phyloP scores from a whole-genome alignment of 2,797 vertebrate genomes.

The Hyperoplus immaculatus region DNA sequence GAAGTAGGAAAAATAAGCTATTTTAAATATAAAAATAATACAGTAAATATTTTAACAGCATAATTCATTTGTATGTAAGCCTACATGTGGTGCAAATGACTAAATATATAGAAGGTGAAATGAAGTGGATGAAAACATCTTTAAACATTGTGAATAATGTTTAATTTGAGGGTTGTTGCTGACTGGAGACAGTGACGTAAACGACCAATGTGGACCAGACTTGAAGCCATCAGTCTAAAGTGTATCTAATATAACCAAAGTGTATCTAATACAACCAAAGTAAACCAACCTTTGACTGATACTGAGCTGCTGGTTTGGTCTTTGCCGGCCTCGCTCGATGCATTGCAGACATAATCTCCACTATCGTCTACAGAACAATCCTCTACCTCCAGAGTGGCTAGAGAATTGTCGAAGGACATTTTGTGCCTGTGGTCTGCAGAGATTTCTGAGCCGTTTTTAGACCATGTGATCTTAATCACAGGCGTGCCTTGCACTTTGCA shows the following conservation, averaged over 20 bases:
- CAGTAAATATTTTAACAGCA: too few relatives aligned
- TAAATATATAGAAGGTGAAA: too few relatives aligned
- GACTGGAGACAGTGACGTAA: neutral
- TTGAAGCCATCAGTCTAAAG: neutral
- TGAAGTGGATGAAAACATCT: too few relatives aligned
- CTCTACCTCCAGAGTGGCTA: conserved; percentile 85
- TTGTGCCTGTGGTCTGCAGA: conserved; percentile 85
- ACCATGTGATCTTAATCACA: conserved; percentile 91
- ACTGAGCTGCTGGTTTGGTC: conserved; percentile 90
- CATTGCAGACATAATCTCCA: conserved; percentile 92
- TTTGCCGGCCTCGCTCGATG: conserved; percentile 92
- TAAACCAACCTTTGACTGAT: conserved; percentile 84
- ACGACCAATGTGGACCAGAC: conserved; percentile 48
- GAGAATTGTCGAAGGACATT: conserved; percentile 86
- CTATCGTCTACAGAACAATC: conserved; percentile 87
- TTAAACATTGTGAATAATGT: too few relatives aligned
- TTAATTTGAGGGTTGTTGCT: too few relatives aligned
- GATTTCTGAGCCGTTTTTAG: conserved; percentile 90
- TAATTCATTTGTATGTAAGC: too few relatives aligned
- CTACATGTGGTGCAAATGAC: too few relatives aligned
- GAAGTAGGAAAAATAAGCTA: too few relatives aligned
- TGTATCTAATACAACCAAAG: neutral
- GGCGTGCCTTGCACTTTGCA: conserved; percentile 94
- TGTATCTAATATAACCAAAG: neutral
- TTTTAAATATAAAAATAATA: too few relatives aligned